Evolutionary conservation across 2,797 vertebrate species (phyloP).

Genomic region (Spinibarbus caldwelli): DNA sequence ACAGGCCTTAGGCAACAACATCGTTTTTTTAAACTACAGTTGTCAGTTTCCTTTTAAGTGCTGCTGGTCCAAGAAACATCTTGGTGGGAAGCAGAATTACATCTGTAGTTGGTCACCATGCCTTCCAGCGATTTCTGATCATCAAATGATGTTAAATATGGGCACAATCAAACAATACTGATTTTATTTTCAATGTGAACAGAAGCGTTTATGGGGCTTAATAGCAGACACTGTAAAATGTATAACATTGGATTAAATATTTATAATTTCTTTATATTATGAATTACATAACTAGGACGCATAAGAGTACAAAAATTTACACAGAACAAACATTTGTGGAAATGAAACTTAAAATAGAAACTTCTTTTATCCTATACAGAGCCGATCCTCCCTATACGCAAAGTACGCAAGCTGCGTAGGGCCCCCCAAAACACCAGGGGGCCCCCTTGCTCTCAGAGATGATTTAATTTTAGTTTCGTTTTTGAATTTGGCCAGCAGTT

Average conservation of each 20-base stretch:
- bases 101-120: background rate
- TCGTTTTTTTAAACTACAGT: background rate
- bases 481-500: no score
- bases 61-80: background rate
- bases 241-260: background rate
- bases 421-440: no score
- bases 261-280: background rate
- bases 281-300: background rate
- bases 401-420: no score
- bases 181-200: background rate
- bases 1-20: background rate
- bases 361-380: background rate
- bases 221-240: background rate
- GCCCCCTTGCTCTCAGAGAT: no score
- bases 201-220: background rate
- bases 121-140: background rate
- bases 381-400: no score
- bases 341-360: slow-evolving; percentile 13
- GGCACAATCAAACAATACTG: background rate
- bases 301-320: background rate
- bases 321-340: background rate
- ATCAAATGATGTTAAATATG: background rate
- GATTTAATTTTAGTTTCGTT: no score
- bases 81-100: background rate
- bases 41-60: background rate